Evolutionary conservation across 2,888 invertebrate species (phyloP).

Genomic region (Temnothorax rugatulus): DNA sequence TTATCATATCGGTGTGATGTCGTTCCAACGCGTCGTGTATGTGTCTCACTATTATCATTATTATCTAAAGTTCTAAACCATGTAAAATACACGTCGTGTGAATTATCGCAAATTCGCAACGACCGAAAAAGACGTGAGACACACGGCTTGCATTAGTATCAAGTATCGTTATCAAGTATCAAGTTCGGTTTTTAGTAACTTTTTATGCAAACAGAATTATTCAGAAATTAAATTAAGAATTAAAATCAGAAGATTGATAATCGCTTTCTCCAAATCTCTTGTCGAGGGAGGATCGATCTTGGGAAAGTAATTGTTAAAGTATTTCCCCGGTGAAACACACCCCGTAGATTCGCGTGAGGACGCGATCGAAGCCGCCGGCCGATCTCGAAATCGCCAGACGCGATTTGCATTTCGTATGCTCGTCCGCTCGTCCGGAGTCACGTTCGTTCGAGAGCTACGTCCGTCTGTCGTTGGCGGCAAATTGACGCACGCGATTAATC

Average conservation of each 20-base stretch:
- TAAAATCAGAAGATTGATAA: neutral
- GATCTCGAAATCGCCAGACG: constrained; percentile 28
- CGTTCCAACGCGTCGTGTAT: constrained; percentile 37
- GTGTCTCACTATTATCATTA: constrained; percentile 33
- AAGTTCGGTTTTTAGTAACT: neutral
- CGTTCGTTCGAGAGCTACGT: constrained; percentile 43
- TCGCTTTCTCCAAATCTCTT: neutral
- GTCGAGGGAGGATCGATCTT: neutral
- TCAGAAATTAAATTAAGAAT: neutral
- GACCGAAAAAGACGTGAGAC: neutral
- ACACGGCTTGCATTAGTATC: neutral
- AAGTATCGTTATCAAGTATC: neutral
- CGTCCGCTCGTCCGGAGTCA: constrained; percentile 47
- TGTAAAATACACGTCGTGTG: constrained; percentile 47
- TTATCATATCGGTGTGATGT: constrained; percentile 63
- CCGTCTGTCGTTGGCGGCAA: constrained; percentile 59
- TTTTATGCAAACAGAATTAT: neutral
- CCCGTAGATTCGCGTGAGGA: neutral
- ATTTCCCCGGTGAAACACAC: neutral
- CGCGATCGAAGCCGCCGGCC: neutral
- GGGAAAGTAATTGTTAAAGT: neutral
- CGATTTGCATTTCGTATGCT: constrained; percentile 60
- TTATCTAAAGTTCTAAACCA: constrained; percentile 64
- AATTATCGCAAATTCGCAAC: constrained; percentile 36
- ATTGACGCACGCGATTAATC: constrained; percentile 69